Percentiles rank a stretch among this genome's conserved stretches.
These are phyloP conservation scores for Orchesellides sinensis DNA, from an alignment of 2,888 invertebrate genomes.

Conservation along the genomic window DNA sequence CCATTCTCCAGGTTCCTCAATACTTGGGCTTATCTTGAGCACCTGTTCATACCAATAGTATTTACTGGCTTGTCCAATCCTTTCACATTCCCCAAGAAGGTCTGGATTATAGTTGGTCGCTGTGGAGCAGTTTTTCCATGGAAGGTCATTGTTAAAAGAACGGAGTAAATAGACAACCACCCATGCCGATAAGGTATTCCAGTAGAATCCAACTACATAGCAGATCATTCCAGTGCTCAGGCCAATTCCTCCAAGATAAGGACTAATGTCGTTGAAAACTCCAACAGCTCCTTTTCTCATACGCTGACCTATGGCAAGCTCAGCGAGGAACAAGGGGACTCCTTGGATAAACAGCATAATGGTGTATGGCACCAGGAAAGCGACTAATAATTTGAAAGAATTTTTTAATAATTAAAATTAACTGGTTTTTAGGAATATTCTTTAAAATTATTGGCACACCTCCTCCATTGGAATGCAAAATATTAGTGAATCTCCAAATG, in stretches of 20 bases:
- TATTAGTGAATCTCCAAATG: conserved; percentile 60
- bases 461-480: conserved; percentile 39
- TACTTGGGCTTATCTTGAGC: conserved; percentile 41
- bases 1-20: conserved; percentile 49
- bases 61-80: conserved; percentile 35
- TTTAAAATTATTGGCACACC: background rate
- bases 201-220: conserved; percentile 51
- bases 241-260: conserved; percentile 59
- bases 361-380: conserved; percentile 53
- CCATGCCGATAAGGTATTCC: conserved; percentile 55
- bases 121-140: conserved; percentile 42
- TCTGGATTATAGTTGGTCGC: conserved; percentile 20
- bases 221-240: conserved; percentile 42
- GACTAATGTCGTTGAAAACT: conserved; percentile 48
- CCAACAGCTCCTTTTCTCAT: conserved; percentile 52
- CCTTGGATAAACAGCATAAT: conserved; percentile 53
- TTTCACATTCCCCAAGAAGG: background rate
- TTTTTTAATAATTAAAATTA: background rate
- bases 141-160: conserved; percentile 27
- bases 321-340: conserved; percentile 59
- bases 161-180: conserved; percentile 43
- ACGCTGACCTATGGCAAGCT: conserved; percentile 61
- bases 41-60: conserved; percentile 58
- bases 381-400: too few species aligned
- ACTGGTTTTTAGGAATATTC: background rate